Conservation (phyloP, 1,140 invertebrate genomes). For the Muscidifurax raptorellus region DNA sequence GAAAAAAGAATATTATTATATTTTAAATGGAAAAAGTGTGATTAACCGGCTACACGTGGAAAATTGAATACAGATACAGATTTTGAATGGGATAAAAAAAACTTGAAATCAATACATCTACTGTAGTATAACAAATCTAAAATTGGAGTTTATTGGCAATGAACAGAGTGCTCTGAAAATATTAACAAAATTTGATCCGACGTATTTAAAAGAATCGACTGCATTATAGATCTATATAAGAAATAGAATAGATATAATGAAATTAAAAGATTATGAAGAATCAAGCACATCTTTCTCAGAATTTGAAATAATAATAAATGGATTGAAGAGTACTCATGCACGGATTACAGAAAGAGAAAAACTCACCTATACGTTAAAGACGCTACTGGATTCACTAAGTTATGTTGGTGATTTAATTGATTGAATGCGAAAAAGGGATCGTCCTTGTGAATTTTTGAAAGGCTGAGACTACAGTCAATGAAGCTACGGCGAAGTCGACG, state of each 20-base stretch:
- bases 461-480: too few species aligned
- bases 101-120: too few species aligned
- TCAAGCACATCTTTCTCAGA: constrained; percentile 2
- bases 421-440: too few species aligned
- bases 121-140: too few species aligned
- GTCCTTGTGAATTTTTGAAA: too few species aligned
- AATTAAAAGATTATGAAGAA: constrained; percentile 29
- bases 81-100: too few species aligned
- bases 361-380: constrained; percentile 33
- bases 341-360: constrained; percentile 30
- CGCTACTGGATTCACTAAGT: constrained; percentile 34
- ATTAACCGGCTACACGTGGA: background rate
- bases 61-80: background rate
- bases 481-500: too few species aligned
- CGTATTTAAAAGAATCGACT: constrained; percentile 12
- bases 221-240: constrained; percentile 34
- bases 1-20: constrained; percentile 23
- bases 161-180: background rate
- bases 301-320: constrained; percentile 44
- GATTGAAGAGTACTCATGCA: constrained; percentile 39
- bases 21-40: constrained; percentile 37
- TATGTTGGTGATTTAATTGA: constrained; percentile 36
- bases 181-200: constrained; percentile 10
- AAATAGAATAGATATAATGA: constrained; percentile 25
- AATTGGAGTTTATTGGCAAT: background rate